These are phyloP conservation scores for Siniperca obscura DNA, from an alignment of 2,797 vertebrate genomes.

Conservation along the genomic window DNA sequence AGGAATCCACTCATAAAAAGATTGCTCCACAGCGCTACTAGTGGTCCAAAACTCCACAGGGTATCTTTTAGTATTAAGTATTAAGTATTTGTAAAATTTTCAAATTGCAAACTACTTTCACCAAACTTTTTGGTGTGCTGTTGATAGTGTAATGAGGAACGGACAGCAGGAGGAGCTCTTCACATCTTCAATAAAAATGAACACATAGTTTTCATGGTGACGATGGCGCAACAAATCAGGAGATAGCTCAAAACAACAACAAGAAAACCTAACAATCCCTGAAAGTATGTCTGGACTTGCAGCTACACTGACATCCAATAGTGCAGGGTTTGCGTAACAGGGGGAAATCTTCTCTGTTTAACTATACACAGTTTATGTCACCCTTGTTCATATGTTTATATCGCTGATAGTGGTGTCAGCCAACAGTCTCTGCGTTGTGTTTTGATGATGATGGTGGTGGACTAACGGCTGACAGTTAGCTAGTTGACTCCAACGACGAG, in stretches of 20 bases:
- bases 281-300: not conserved
- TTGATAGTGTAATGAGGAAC: not conserved
- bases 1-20: not conserved
- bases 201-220: not conserved
- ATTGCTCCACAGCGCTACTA: not conserved
- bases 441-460: too few species aligned
- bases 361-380: too few species aligned
- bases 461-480: too few species aligned
- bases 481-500: too few species aligned
- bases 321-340: not conserved
- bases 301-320: not conserved
- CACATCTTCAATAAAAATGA: not conserved
- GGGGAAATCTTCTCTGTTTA: too few species aligned
- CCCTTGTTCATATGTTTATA: too few species aligned
- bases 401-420: too few species aligned
- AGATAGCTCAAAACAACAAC: not conserved
- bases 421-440: too few species aligned
- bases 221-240: not conserved
- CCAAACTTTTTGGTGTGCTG: not conserved
- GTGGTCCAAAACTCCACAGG: not conserved
- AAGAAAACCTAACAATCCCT: not conserved
- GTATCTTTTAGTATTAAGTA: not conserved
- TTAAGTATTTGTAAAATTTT: not conserved
- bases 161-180: not conserved
- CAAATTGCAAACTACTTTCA: not conserved